Evolutionary conservation across 1,140 invertebrate genomes (phyloP).

Genomic region (Drosophila biarmipes): DNA sequence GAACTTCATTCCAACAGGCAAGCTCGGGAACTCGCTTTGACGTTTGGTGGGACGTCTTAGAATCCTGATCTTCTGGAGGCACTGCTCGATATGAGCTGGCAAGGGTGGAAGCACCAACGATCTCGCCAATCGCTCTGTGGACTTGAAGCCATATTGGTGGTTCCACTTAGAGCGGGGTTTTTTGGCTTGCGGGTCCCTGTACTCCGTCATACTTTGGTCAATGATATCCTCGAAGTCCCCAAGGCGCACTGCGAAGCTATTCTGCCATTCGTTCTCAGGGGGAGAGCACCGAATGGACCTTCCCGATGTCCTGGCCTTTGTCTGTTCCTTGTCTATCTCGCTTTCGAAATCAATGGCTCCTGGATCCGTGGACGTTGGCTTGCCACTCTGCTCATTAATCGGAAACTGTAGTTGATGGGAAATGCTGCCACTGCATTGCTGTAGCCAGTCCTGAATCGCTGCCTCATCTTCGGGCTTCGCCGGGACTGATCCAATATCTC

Average conservation of each 20-base stretch:
- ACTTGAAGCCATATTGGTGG: neutral
- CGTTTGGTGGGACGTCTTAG: conserved; percentile 23
- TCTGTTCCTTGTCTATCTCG: conserved; percentile 16
- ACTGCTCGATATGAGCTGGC: conserved; percentile 9
- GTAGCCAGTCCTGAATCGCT: conserved; percentile 17
- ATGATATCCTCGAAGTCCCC: conserved; percentile 29
- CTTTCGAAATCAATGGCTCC: conserved; percentile 30
- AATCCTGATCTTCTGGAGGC: conserved; percentile 41
- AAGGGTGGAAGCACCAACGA: conserved; percentile 20
- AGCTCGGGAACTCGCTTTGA: conserved; percentile 4
- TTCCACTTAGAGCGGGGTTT: conserved; percentile 7
- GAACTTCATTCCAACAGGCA: conserved; percentile 28
- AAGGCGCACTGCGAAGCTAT: conserved; percentile 16
- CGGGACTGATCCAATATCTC: conserved; percentile 4
- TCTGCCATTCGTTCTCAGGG: conserved; percentile 18
- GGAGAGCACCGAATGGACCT: too few species aligned
- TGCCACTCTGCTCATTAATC: neutral
- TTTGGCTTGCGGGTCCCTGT: conserved; percentile 40
- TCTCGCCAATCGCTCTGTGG: conserved; percentile 1
- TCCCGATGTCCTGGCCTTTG: neutral
- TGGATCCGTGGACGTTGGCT: neutral
- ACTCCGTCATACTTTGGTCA: conserved; percentile 29
- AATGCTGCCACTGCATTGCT: conserved; percentile 20
- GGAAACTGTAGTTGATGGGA: conserved; percentile 10
- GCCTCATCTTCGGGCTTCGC: conserved; percentile 14